These are phyloP conservation scores for Agrotis clavis DNA, from an alignment of 2,888 invertebrate species.

Conservation along the genomic window DNA sequence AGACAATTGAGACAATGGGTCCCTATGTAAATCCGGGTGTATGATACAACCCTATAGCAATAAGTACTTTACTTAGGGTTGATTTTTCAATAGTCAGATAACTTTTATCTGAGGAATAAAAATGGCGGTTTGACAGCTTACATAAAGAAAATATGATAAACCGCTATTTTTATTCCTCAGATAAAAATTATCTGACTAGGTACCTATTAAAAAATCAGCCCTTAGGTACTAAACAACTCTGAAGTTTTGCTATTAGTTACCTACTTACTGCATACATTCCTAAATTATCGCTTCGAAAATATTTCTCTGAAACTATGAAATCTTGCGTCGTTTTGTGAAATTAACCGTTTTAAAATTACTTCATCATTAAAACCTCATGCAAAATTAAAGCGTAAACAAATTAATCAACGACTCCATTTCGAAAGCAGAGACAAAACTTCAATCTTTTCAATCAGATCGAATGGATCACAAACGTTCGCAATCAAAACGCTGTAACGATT, in stretches of 20 bases:
- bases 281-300: background rate
- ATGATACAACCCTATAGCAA: background rate
- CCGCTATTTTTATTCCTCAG: too few species aligned
- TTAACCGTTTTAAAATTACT: background rate
- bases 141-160: too few species aligned
- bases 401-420: conserved; percentile 13
- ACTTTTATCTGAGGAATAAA: too few species aligned
- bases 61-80: too few species aligned
- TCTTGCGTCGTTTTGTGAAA: background rate
- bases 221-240: too few species aligned
- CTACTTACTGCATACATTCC: too few species aligned
- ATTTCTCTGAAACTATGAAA: background rate
- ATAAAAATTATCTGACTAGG: too few species aligned
- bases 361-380: background rate
- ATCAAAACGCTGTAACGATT: conserved; percentile 84
- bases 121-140: too few species aligned
- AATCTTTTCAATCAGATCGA: conserved; percentile 76
- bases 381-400: conserved; percentile 1
- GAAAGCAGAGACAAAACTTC: conserved; percentile 23
- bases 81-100: too few species aligned
- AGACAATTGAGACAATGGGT: too few species aligned
- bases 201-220: too few species aligned
- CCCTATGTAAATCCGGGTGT: background rate
- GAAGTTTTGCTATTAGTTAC: too few species aligned
- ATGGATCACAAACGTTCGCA: conserved; percentile 74